Evolutionary conservation across 2,888 invertebrate species (phyloP), one percentile per base, ranked within the genome.

Genomic region (Drosophila vallismaia): DNA sequence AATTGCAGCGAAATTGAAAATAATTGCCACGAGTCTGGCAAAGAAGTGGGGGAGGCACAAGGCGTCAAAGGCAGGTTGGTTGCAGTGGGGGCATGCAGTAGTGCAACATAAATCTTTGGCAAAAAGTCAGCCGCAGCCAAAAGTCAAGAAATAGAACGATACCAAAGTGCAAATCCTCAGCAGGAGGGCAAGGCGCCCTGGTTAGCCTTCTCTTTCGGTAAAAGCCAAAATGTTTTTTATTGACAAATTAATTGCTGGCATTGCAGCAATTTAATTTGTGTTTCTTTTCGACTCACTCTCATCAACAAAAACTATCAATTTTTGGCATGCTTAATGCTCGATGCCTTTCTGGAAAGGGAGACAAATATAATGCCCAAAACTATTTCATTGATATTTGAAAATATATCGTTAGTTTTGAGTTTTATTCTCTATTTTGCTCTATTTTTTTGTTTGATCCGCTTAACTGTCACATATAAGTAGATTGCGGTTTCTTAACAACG

Each of bases 191-290:
- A 19, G 19, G 1, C 14, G 14, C 14, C 1, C 14, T 14, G 14
- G 14, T 14, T 48, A 51, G 50, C 58, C 55, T 53, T 70, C 74
- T 70, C 81, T 70, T 60, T 74, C 75, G 69, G 76, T 85, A 87
- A 87, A 82, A 86, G 82, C 81, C 85, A 63, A 78, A 90, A 90
- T 89, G 90, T 82, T 83, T 90, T 89, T 86, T 90, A 90, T 90
- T 90, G 90, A 90, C 90, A 90, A 82, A 89, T 90, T 90, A 89
- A 90, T 90, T 89, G 90, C 87, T 72, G 77, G 83, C 83, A 89
- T 87, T 81, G 81, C 73, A 48, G 81, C 82, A 85, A 81, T 81
- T 87, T 85, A 81, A 87, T 81, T 81, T 81, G 69, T 75, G 69
- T 75, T 53, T 63, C 42, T 49, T 59, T 68, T 51, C 64, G 69